Conservation (phyloP, 1,140 invertebrate genomes). For the Philopotamus ludificatus region DNA sequence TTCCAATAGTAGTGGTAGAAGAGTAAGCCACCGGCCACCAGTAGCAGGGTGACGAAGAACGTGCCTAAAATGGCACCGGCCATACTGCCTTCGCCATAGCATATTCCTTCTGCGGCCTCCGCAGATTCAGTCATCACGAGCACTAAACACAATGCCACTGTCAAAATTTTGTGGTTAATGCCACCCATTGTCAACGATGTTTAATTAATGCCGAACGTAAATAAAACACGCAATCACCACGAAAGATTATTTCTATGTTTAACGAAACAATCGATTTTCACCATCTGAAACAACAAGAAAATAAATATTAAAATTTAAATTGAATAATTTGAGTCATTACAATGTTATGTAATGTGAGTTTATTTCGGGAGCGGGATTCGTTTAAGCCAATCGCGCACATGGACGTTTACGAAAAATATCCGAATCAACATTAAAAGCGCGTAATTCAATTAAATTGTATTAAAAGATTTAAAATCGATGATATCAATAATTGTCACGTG, state of each 20-base stretch:
- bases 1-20: constrained; percentile 38
- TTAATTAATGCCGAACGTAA: no score
- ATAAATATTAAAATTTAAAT: constrained; percentile 1
- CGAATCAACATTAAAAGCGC: no score
- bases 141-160: neutral
- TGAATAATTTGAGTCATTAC: no score
- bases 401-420: no score
- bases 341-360: no score
- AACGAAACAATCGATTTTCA: no score
- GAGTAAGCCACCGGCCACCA: constrained; percentile 26
- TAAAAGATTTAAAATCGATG: no score
- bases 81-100: constrained; percentile 31
- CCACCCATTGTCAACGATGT: neutral
- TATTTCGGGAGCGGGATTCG: no score
- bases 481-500: no score
- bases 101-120: constrained; percentile 3
- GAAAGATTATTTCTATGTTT: no score
- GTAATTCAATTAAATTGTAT: no score
- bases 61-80: constrained; percentile 37
- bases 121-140: constrained; percentile 11
- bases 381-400: no score
- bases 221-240: neutral
- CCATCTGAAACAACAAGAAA: neutral
- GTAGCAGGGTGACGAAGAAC: constrained; percentile 22
- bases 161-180: neutral